These are phyloP conservation scores for Pleuronectes platessa DNA, from an alignment of 2,113 vertebrate species.

Conservation along the genomic window DNA sequence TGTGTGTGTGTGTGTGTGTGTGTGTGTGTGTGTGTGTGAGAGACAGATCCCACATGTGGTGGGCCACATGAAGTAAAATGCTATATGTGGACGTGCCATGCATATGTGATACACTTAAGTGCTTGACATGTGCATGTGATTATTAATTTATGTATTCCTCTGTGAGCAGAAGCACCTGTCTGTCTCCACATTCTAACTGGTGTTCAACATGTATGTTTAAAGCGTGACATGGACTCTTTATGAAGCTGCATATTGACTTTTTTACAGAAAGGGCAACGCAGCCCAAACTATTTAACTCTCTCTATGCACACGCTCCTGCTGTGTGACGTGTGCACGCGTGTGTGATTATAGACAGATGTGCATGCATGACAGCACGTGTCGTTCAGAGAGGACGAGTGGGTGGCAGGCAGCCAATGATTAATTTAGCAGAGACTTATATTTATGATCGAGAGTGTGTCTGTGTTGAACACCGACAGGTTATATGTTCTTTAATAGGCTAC, in stretches of 20 bases:
- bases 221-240: no score
- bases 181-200: slow-evolving; percentile 11
- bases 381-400: slow-evolving; percentile 18
- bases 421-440: slow-evolving; percentile 46
- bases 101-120: slow-evolving; percentile 40
- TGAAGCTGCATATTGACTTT: background rate
- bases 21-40: background rate
- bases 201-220: background rate
- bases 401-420: slow-evolving; percentile 20
- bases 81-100: background rate
- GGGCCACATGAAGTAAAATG: background rate
- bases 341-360: slow-evolving; percentile 17
- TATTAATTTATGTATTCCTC: slow-evolving; percentile 43
- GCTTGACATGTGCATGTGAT: slow-evolving; percentile 34
- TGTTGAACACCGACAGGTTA: slow-evolving; percentile 10
- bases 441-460: slow-evolving; percentile 22
- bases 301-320: background rate
- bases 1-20: background rate
- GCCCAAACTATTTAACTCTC: background rate
- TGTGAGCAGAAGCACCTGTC: slow-evolving; percentile 30
- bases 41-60: no score
- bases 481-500: slow-evolving; percentile 22
- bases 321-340: slow-evolving; percentile 7
- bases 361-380: slow-evolving; percentile 24
- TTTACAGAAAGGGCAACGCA: background rate